Evolutionary conservation across 2,888 invertebrate genomes (phyloP).

Genomic region (Prosopocoilus inquinatus): DNA sequence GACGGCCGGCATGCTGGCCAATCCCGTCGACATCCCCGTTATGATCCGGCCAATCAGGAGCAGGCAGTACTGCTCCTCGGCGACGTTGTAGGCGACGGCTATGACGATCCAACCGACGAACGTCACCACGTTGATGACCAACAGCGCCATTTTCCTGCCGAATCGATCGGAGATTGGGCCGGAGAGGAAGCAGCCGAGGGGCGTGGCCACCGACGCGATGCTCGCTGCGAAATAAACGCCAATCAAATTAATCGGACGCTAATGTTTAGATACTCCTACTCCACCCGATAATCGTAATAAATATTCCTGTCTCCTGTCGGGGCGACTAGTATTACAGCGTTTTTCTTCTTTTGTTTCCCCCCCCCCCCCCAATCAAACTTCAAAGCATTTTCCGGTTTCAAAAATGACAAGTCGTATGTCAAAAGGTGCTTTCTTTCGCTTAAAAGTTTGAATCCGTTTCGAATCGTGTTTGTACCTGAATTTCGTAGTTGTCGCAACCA

Average conservation of each 20-base stretch:
- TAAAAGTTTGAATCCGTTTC: no score
- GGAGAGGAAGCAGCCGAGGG: conserved; percentile 55
- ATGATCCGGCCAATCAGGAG: conserved; percentile 52
- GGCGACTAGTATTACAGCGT: no score
- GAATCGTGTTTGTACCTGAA: no score
- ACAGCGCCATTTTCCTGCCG: conserved; percentile 54
- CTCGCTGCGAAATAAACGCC: conserved; percentile 52
- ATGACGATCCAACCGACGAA: conserved; percentile 56
- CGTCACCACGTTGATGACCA: conserved; percentile 52
- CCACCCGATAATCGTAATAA: no score
- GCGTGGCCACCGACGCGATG: conserved; percentile 55
- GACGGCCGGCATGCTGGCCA: conserved; percentile 56
- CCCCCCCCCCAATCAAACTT: no score
- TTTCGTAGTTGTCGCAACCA: no score
- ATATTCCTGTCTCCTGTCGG: no score
- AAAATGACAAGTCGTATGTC: neutral
- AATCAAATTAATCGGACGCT: neutral
- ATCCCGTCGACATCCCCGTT: conserved; percentile 55
- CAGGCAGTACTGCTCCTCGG: conserved; percentile 39
- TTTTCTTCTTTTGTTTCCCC: no score
- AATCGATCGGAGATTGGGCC: conserved; percentile 54
- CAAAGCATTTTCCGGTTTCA: no score
- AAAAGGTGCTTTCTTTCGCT: no score
- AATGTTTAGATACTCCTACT: no score
- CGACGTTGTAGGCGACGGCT: conserved; percentile 44